phyloP scores from a whole-genome alignment of 2,797 vertebrate species.

The Mus minutoides region DNA sequence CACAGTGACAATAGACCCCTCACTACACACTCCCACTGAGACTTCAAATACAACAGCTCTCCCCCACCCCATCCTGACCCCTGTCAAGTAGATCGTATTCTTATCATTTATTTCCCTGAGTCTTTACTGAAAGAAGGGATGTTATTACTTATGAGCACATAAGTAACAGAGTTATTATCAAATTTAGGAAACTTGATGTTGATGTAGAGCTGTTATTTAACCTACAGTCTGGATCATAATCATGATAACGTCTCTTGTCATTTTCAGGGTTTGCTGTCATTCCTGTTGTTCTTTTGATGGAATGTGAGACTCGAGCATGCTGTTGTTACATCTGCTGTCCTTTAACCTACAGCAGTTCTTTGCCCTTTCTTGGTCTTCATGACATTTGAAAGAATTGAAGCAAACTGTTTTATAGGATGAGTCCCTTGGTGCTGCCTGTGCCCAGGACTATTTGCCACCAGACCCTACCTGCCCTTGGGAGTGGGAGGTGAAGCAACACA shows the following conservation, averaged over 20 bases:
- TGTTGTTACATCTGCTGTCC: background rate
- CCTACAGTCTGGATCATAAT: background rate
- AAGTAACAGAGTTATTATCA: background rate
- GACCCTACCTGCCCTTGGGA: background rate
- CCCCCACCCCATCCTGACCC: too few species aligned
- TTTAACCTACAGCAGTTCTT: background rate
- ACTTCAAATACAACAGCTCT: background rate
- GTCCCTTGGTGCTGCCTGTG: background rate
- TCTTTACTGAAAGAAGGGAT: constrained; percentile 17
- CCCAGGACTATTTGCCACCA: too few species aligned
- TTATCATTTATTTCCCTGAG: background rate
- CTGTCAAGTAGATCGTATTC: background rate
- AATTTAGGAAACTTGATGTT: constrained; percentile 10
- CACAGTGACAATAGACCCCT: background rate
- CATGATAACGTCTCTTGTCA: background rate
- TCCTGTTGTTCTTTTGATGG: background rate
- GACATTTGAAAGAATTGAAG: background rate
- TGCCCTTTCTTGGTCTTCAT: background rate
- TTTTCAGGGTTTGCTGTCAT: background rate
- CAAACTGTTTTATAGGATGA: background rate
- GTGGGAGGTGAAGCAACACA: background rate
- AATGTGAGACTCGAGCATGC: background rate
- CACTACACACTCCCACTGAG: background rate
- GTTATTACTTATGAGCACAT: background rate
- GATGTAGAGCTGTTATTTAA: background rate